Evolutionary conservation across 92 coral and sea anemone species (phyloP).

Genomic region (Porites rus): DNA sequence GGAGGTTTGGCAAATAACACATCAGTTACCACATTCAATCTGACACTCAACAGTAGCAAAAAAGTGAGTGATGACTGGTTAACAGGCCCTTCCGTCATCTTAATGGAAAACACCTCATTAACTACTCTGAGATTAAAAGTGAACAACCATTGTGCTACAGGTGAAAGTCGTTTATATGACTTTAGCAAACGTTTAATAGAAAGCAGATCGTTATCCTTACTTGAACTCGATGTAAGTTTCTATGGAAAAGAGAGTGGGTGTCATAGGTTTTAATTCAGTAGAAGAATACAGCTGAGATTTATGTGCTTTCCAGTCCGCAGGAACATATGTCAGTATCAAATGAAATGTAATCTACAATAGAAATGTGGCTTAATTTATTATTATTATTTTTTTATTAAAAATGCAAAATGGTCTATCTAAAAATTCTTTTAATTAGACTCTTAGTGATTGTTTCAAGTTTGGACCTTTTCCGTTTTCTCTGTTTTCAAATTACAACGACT

Average conservation of each 20-base stretch:
- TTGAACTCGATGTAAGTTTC: constrained; percentile 3
- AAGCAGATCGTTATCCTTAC: neutral
- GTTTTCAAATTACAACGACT: too few relatives aligned
- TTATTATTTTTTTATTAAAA: too few relatives aligned
- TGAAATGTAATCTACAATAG: neutral
- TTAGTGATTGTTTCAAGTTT: too few relatives aligned
- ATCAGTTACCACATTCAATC: neutral
- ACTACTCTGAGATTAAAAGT: constrained; percentile 6
- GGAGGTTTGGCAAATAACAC: neutral
- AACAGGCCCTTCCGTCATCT: neutral
- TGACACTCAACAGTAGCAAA: neutral
- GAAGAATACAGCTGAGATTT: neutral
- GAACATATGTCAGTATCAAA: too few relatives aligned
- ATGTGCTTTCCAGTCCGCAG: neutral
- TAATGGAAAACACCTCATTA: neutral
- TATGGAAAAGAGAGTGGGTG: neutral
- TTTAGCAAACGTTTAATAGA: neutral
- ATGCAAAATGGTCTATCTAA: too few relatives aligned
- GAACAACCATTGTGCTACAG: neutral
- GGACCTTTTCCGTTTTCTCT: too few relatives aligned
- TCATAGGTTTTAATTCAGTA: neutral
- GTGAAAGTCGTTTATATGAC: neutral
- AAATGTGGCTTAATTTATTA: too few relatives aligned
- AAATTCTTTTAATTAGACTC: too few relatives aligned
- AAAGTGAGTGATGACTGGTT: neutral